Base-by-base conservation (phyloP, 2,113 vertebrate genomes). In the Ctenomys sociabilis region DNA sequence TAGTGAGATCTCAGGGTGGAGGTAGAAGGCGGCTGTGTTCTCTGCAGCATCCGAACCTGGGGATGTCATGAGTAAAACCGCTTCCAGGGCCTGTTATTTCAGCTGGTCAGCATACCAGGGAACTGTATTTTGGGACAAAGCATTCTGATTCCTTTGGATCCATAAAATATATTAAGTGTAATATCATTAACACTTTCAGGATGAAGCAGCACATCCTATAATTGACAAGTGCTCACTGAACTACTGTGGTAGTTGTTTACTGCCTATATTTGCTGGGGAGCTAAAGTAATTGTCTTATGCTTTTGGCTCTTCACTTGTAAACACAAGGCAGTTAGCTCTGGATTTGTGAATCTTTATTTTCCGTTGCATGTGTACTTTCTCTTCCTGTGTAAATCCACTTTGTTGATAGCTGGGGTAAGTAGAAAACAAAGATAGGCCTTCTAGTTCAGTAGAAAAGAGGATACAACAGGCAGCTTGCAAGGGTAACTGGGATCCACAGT, bases 361-460 rank as follows among this genome's bases (percentile, higher is more conserved):
- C 28, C 63, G 0, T 59, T 40, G 26, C 14, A 45, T 83, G 24
- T 11, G 28, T 35, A 28, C 87, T 35, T 59, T 57, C 43, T 93
- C 54, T 91, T 88, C 30, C 19, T 64, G 5, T 81, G 32, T 94
- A 89, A 64, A 45, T 32, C 24, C 59, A 54, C 14, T 26, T 30
- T 85, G 32, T 92, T 93, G 78, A 16, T 88, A 84, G 54, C 72
- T 85, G 22, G 43, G 45, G n/a, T 93, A 90, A 90, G 66, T 66
- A 30, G 70, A 88, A 72, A 72, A 22, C 88, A 85, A 90, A 88
- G 84, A 61, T 32, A 52, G 37, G 83, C 9, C n/a, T 90, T 90
- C 93, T 16, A 78, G 61, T 54, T 93, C 28, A 88, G 21, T 95
- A 61, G 82, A 78, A 93, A 95, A 95, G 86, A 83, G 82, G 61